Conservation (phyloP, 2,113 vertebrate species). For the Leucopternis melanops region DNA sequence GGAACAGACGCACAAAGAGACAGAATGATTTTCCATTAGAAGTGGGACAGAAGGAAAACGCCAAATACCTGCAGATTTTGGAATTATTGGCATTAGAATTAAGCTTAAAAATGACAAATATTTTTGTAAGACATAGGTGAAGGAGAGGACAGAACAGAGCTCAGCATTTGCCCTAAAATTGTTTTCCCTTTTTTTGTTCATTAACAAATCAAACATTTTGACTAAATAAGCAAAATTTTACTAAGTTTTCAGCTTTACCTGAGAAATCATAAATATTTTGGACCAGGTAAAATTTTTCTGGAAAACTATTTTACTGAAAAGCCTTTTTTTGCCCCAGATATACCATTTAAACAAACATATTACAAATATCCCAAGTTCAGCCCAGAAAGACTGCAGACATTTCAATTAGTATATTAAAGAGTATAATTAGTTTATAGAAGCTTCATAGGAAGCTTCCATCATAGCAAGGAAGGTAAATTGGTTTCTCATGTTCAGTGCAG, state of each 20-base stretch:
- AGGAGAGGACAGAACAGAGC: not conserved
- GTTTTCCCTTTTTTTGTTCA: not conserved
- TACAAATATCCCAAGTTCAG: not conserved
- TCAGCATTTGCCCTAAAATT: not conserved
- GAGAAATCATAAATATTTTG: not conserved
- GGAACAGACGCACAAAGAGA: not conserved
- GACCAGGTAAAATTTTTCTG: fast-evolving
- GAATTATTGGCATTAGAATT: not conserved
- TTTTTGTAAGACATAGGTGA: not conserved
- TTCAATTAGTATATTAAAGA: not conserved
- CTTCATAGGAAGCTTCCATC: not conserved
- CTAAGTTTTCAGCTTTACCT: not conserved
- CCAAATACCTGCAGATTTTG: not conserved
- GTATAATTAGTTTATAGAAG: not conserved
- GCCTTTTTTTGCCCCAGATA: not conserved
- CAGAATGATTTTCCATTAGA: not conserved
- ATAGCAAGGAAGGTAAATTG: not conserved
- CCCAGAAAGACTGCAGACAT: not conserved
- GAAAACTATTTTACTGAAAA: not conserved
- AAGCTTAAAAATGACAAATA: not conserved
- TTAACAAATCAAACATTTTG: not conserved
- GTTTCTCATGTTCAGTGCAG: not conserved
- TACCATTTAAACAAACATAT: not conserved
- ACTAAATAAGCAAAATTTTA: not conserved
- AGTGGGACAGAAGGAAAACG: not conserved